Conservation (phyloP, 2,113 vertebrate genomes). For the Anseranas semipalmata region DNA sequence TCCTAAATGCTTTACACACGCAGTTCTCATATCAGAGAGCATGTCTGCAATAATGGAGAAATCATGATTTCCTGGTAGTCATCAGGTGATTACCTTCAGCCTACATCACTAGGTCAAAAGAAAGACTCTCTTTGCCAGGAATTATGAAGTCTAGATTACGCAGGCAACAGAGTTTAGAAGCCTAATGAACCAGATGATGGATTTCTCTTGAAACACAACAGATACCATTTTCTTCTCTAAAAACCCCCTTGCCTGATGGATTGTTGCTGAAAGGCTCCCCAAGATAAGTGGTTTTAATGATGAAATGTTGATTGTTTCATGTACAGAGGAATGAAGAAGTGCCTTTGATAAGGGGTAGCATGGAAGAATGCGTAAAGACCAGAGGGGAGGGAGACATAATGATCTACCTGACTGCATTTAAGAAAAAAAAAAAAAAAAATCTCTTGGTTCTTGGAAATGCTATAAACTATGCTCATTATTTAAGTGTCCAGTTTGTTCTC, state of each 20-base stretch:
- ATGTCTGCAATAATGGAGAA: not conserved
- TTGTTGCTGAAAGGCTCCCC: slow-evolving; percentile 16
- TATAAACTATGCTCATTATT: not conserved
- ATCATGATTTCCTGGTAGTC: not conserved
- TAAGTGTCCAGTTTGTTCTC: not conserved
- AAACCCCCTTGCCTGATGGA: not conserved
- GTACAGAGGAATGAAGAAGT: not conserved
- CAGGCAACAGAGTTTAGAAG: not conserved
- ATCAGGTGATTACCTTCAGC: not conserved
- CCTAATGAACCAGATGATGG: not conserved
- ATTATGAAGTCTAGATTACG: slow-evolving; percentile 19
- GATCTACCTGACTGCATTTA: not conserved
- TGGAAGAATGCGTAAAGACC: not conserved
- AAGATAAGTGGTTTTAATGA: slow-evolving; percentile 40
- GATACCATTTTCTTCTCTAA: not conserved
- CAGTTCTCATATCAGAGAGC: not conserved
- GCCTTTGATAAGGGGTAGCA: not conserved
- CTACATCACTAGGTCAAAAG: not conserved
- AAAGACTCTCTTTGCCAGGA: not conserved
- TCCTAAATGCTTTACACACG: not conserved
- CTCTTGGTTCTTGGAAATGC: not conserved
- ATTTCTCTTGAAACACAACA: not conserved
- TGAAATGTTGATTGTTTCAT: slow-evolving; percentile 3
- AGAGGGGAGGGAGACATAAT: not conserved
- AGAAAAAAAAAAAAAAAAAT: not conserved